These are phyloP conservation scores for Eubasilissa splendida DNA, from an alignment of 2,888 invertebrate species.

Conservation along the genomic window DNA sequence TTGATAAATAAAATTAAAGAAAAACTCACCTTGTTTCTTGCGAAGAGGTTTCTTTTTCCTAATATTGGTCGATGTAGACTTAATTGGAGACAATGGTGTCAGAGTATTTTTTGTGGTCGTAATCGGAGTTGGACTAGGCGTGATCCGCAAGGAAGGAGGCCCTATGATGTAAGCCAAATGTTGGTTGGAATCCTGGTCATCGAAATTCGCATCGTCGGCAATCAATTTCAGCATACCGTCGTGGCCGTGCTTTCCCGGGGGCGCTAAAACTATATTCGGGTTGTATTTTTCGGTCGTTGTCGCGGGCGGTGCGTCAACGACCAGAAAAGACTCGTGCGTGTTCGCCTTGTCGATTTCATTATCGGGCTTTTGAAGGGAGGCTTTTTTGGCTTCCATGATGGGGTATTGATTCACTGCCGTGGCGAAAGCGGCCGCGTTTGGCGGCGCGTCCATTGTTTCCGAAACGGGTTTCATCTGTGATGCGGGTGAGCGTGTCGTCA, in stretches of 20 bases:
- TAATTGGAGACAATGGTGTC: conserved; percentile 61
- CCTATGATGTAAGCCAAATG: conserved; percentile 50
- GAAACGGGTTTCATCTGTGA: conserved; percentile 35
- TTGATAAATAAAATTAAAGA: neutral
- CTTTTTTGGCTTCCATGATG: conserved; percentile 63
- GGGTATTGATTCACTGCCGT: conserved; percentile 64
- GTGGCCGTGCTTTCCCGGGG: conserved; percentile 55
- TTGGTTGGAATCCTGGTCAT: conserved; percentile 55
- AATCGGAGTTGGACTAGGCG: conserved; percentile 60
- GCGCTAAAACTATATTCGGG: conserved; percentile 45
- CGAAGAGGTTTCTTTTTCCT: conserved; percentile 53
- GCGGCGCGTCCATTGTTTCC: conserved; percentile 62
- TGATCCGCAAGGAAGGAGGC: conserved; percentile 61
- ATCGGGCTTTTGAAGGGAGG: conserved; percentile 64
- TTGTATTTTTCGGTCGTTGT: conserved; percentile 63
- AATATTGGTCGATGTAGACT: conserved; percentile 58
- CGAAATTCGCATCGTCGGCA: conserved; percentile 55
- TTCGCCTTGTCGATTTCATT: conserved; percentile 64
- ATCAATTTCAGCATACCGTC: conserved; percentile 57
- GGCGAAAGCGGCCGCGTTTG: conserved; percentile 69
- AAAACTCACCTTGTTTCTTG: conserved; percentile 53
- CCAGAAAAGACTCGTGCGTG: conserved; percentile 65
- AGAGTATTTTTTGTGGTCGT: conserved; percentile 67
- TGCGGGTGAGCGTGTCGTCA: conserved; percentile 61
- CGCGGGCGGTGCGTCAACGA: conserved; percentile 69